Percentiles rank a stretch among this genome's conserved stretches.
Conservation (phyloP, 1,140 invertebrate genomes). For the Scylla paramamosain region DNA sequence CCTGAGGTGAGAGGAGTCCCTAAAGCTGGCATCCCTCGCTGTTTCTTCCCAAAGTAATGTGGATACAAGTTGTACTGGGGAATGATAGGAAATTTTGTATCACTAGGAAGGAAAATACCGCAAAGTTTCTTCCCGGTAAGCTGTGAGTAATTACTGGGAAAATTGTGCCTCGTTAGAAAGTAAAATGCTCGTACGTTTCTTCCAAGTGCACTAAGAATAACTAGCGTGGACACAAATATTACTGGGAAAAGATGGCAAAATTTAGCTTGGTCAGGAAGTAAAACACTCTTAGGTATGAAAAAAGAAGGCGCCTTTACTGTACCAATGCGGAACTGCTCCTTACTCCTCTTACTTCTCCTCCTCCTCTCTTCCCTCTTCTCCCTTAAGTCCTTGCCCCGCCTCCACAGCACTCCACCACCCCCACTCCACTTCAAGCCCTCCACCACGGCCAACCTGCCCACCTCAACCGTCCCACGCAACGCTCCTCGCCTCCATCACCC, state of each 20-base stretch:
- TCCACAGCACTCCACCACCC: not conserved
- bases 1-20: not conserved
- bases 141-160: too few species aligned
- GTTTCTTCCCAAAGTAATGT: too few species aligned
- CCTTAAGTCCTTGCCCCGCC: not conserved
- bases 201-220: too few species aligned
- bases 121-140: too few species aligned
- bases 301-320: not conserved
- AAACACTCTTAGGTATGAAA: not conserved
- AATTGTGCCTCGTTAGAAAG: too few species aligned
- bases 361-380: not conserved
- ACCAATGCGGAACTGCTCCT: not conserved
- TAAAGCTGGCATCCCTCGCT: too few species aligned
- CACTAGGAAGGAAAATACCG: too few species aligned
- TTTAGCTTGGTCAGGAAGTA: not conserved
- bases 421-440: not conserved
- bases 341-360: not conserved
- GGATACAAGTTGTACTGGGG: too few species aligned
- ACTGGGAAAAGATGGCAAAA: not conserved
- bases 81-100: too few species aligned
- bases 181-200: too few species aligned
- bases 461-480: not conserved
- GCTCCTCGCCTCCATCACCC: not conserved
- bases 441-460: not conserved
- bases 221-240: too few species aligned